Percentiles rank a stretch among this genome's conserved stretches.
These are phyloP conservation scores for Anabacerthia variegaticeps DNA, from an alignment of 2,797 vertebrate species.

Conservation along the genomic window DNA sequence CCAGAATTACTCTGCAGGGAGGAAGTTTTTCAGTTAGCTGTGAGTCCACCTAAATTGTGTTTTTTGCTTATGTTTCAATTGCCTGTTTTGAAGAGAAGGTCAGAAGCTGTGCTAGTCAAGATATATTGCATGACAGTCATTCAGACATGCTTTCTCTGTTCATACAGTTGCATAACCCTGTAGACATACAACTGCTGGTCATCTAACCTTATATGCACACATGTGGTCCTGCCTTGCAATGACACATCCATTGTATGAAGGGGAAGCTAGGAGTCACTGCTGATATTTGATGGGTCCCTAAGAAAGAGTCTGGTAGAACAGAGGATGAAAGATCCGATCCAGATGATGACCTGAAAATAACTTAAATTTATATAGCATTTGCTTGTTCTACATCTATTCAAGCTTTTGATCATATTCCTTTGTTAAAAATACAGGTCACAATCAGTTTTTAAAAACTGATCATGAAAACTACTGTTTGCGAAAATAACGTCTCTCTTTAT, in stretches of 20 bases:
- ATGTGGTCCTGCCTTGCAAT: fast-evolving
- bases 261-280: not conserved
- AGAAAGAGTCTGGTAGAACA: not conserved
- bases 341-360: not conserved
- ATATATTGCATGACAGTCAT: not conserved
- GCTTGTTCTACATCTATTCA: not conserved
- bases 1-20: not conserved
- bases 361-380: not conserved
- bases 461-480: not conserved
- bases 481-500: not conserved
- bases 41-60: not conserved
- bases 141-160: not conserved
- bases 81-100: not conserved
- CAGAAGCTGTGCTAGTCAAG: not conserved
- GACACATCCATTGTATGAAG: fast-evolving
- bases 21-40: not conserved
- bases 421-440: not conserved
- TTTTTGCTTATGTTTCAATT: not conserved
- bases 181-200: not conserved
- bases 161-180: not conserved
- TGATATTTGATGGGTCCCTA: not conserved
- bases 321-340: not conserved
- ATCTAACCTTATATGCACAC: not conserved
- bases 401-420: not conserved
- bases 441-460: not conserved